These are phyloP conservation scores for Gracilinanus agilis DNA, from an alignment of 2,113 vertebrate genomes.

Conservation along the genomic window DNA sequence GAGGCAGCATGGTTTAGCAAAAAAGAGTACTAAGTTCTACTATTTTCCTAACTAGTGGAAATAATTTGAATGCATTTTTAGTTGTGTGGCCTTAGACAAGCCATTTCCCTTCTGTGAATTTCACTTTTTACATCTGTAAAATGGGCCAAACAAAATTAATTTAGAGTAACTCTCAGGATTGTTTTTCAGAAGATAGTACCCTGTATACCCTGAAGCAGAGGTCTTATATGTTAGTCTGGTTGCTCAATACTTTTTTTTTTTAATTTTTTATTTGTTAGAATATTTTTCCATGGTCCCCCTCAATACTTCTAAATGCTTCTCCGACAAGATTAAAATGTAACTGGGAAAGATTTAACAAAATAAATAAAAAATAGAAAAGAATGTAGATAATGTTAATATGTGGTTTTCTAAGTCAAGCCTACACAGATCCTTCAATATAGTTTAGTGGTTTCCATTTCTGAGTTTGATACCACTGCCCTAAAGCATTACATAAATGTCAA, in stretches of 20 bases:
- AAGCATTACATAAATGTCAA: neutral
- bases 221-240: neutral
- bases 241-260: neutral
- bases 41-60: neutral
- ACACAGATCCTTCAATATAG: neutral
- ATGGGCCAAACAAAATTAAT: neutral
- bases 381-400: neutral
- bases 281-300: too few relatives aligned
- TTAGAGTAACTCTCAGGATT: neutral
- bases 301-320: neutral
- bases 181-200: neutral
- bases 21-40: neutral
- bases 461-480: neutral
- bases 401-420: neutral
- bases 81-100: neutral
- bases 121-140: neutral
- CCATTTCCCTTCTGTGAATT: neutral
- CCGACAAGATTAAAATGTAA: neutral
- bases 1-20: neutral
- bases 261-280: too few relatives aligned
- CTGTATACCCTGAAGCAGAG: neutral
- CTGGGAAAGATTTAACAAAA: too few relatives aligned
- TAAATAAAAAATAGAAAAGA: neutral
- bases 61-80: neutral
- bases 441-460: neutral